Evolutionary conservation across 2,113 vertebrate genomes (phyloP), one percentile per base, ranked within the genome.

Genomic region (Atlantisia rogersi): DNA sequence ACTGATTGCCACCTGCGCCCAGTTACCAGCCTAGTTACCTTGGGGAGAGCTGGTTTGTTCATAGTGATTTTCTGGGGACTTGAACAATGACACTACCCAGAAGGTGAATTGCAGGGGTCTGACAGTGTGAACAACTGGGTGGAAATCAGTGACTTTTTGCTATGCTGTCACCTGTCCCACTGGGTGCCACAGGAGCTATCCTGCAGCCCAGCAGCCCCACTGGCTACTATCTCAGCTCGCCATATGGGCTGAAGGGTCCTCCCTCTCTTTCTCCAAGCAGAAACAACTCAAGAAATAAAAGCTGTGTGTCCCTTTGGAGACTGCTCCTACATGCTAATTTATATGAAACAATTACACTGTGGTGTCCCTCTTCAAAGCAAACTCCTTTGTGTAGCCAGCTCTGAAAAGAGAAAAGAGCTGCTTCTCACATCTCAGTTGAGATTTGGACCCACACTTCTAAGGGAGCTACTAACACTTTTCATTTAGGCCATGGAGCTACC

Each of bases 341-440:
- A 13, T 58, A 48, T 7, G 55, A 69, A 87, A 59, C 46, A 82
- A 85, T 73, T 82, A 53, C 28, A 52, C 42, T 82, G 65, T 0
- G 0, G 59, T 67, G 92, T 40, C 62, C 64, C 31, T 32, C 17
- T 87, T 87, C 86, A 91, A 92, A 95, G 94, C 31, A 29, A 89
- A 76, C 21, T 79, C 60, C 69, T 92, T 84, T 87, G 81, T 82
- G 35, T n/a, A 62, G 82, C 42, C 74, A 87, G 62, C 48, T 90
- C 85, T 86, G 80, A 80, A 90, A 80, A 94, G 37, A 79, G 71
- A 85, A 94, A 58, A 92, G 52, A 84, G 28, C 35, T 85, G 68
- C 75, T 84, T 40, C 48, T 63, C 32, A 40, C 37, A 58, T 82
- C 63, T 90, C 4, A 0, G 29, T n/a, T 64, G 80, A 77, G 46